A percentile compares a stretch with the other conserved stretches of the same genome.
These are phyloP conservation scores for Hydractinia symbiolongicarpus DNA, from an alignment of 30 jellyfish, hydroid and myxozoan species.

Conservation along the genomic window DNA sequence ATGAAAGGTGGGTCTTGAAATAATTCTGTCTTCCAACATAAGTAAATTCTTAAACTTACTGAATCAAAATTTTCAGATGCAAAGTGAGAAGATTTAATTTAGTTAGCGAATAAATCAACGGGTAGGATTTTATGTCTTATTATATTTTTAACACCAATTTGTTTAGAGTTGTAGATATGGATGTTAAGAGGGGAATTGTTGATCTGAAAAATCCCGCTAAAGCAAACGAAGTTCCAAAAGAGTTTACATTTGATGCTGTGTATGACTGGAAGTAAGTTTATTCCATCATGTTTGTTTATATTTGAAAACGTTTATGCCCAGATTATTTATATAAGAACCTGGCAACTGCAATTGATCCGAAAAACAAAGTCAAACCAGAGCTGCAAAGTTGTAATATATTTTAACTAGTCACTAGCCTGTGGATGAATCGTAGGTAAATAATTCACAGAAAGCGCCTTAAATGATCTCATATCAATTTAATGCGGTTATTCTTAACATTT, in stretches of 20 bases:
- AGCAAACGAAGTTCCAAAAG: constrained; percentile 61
- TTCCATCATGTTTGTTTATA: too few species aligned
- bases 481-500: too few species aligned
- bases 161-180: constrained; percentile 81
- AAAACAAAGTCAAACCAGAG: too few species aligned
- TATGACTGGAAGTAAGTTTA: constrained; percentile 91
- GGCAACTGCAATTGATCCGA: too few species aligned
- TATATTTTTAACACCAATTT: background rate
- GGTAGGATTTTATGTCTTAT: background rate
- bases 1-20: constrained; percentile 52
- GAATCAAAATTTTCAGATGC: background rate
- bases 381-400: background rate
- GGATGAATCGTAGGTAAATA: background rate
- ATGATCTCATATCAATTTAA: too few species aligned
- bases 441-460: too few species aligned
- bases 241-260: constrained; percentile 89
- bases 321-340: too few species aligned
- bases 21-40: background rate
- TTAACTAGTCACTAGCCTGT: background rate
- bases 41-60: background rate
- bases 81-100: too few species aligned
- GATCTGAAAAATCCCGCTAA: constrained; percentile 40
- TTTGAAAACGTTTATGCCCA: too few species aligned
- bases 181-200: constrained; percentile 73
- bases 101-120: too few species aligned